phyloP scores from a whole-genome alignment of 1,140 invertebrate species.

The Drosophila rufa region DNA sequence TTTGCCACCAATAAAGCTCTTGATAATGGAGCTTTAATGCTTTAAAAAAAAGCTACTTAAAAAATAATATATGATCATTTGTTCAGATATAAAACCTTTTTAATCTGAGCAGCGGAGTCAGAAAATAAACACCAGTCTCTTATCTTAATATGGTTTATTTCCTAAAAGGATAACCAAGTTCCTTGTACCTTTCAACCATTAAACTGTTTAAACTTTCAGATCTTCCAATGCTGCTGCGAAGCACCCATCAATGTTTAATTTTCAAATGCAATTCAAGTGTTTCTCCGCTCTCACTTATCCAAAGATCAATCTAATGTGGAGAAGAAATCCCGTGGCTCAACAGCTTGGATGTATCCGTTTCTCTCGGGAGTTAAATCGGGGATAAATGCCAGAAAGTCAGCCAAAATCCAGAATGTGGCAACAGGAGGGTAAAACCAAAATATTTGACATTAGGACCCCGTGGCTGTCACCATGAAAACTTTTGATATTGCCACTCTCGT shows the following conservation, averaged over 20 bases:
- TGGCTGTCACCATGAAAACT: conserved; percentile 54
- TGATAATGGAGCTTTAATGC: not conserved
- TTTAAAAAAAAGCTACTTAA: not conserved
- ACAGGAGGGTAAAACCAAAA: conserved; percentile 53
- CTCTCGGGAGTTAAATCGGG: not conserved
- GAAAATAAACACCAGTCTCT: not conserved
- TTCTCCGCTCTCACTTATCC: conserved; percentile 6
- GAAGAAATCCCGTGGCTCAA: conserved; percentile 17
- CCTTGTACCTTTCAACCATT: not conserved
- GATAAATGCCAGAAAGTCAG: conserved; percentile 52
- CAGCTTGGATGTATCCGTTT: conserved; percentile 22
- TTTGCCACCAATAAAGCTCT: conserved; percentile 39
- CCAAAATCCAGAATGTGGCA: conserved; percentile 38
- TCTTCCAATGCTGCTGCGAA: not conserved
- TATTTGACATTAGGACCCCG: conserved; percentile 71
- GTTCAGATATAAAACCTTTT: not conserved
- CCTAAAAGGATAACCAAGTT: not conserved
- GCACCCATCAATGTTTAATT: conserved; percentile 15
- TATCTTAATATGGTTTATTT: too few species aligned
- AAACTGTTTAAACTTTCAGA: not conserved
- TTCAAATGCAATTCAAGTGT: conserved; percentile 21
- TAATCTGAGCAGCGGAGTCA: not conserved
- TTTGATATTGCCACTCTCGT: conserved; percentile 63
- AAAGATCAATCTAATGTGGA: conserved; percentile 23
- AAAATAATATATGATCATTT: not conserved